Percentiles rank a stretch among this genome's conserved stretches.
Conservation (phyloP, 53 echinoderm and acorn worm genomes). For the Stichopus horrens region DNA sequence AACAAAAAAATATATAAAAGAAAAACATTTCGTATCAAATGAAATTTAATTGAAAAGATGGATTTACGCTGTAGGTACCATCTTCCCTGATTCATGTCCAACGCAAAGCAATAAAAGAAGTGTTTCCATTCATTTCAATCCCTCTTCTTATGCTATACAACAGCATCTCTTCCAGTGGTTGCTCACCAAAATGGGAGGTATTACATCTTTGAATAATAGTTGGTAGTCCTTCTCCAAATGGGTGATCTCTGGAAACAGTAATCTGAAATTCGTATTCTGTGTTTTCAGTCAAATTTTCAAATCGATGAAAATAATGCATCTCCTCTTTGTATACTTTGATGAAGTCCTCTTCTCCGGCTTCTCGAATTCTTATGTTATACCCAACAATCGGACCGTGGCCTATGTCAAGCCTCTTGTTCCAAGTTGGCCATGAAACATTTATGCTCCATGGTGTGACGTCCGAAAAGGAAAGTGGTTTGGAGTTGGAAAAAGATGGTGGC, state of each 20-base stretch:
- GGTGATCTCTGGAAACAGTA: neutral
- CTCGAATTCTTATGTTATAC: neutral
- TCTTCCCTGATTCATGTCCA: too few species aligned
- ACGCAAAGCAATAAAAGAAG: too few species aligned
- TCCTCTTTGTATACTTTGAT: too few species aligned
- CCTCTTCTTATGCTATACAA: too few species aligned
- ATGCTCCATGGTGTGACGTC: conserved; percentile 4
- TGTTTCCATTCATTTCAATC: too few species aligned
- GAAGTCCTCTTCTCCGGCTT: neutral
- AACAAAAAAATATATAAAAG: too few species aligned
- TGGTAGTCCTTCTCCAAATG: conserved; percentile 1
- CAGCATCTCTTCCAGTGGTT: too few species aligned
- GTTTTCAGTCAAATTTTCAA: neutral
- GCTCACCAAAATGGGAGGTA: too few species aligned
- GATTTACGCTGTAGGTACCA: too few species aligned
- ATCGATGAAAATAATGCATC: neutral
- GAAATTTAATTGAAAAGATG: too few species aligned
- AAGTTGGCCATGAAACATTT: neutral
- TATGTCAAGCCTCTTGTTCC: neutral
- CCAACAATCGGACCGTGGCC: conserved; percentile 2
- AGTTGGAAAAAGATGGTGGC: neutral
- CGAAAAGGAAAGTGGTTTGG: neutral
- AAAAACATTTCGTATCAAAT: too few species aligned
- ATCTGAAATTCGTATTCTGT: neutral
- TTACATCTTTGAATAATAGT: neutral